These are phyloP conservation scores for Lota lota DNA, from an alignment of 2,113 vertebrate genomes.

Conservation along the genomic window DNA sequence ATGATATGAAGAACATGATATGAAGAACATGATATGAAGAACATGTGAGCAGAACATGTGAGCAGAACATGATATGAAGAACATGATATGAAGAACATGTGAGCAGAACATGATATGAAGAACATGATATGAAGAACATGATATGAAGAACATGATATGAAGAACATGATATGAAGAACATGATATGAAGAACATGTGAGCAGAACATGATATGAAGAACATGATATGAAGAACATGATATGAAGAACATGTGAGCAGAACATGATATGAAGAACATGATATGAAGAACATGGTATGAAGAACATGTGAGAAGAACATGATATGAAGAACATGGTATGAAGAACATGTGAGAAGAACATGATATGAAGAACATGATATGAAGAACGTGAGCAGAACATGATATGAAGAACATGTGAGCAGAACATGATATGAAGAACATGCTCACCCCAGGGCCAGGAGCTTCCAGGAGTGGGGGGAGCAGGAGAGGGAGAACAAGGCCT, in stretches of 20 bases:
- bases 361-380: conserved; percentile 4
- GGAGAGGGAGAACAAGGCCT: conserved; percentile 87
- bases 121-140: too few relatives aligned
- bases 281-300: neutral
- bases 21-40: neutral
- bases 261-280: too few relatives aligned
- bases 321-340: conserved; percentile 1
- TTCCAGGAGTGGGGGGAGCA: conserved; percentile 91
- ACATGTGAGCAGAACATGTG: too few relatives aligned
- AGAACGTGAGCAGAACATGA: neutral
- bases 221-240: conserved; percentile 6
- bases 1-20: too few relatives aligned
- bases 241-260: too few relatives aligned
- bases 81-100: neutral
- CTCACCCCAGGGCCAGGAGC: conserved; percentile 86
- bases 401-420: neutral
- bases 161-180: too few relatives aligned
- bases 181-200: neutral
- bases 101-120: too few relatives aligned
- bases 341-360: too few relatives aligned
- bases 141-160: neutral
- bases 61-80: too few relatives aligned
- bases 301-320: too few relatives aligned
- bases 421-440: neutral
- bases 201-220: too few relatives aligned